phyloP scores from a whole-genome alignment of 2,113 vertebrate genomes.

The Numida meleagris region DNA sequence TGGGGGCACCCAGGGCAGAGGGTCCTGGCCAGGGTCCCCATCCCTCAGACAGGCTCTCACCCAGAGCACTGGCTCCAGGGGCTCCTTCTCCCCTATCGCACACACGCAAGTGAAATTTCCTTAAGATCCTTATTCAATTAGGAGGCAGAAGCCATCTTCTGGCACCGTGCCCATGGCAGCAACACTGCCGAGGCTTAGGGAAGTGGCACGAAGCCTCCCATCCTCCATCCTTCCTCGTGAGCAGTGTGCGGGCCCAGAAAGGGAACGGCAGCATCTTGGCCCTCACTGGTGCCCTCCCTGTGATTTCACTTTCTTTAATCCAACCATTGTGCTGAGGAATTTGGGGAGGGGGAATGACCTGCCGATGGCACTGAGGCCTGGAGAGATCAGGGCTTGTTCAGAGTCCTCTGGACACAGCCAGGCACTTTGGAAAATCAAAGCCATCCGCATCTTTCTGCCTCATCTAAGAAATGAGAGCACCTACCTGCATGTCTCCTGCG shows the following conservation, averaged over 20 bases:
- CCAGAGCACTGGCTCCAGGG: background rate
- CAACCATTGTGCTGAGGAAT: background rate
- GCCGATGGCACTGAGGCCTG: background rate
- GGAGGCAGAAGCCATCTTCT: slow-evolving; percentile 59
- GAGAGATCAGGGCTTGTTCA: background rate
- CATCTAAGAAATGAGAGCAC: slow-evolving; percentile 19
- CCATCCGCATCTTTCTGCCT: slow-evolving; percentile 23
- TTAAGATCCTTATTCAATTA: slow-evolving; percentile 62
- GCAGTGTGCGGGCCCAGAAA: accelerated
- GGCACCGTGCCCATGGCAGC: slow-evolving; percentile 3
- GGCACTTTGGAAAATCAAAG: background rate
- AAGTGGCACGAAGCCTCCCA: background rate
- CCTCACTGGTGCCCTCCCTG: accelerated
- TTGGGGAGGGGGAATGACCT: background rate
- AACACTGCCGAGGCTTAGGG: background rate
- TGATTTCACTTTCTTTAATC: background rate
- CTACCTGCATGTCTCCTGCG: slow-evolving; percentile 16
- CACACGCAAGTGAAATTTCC: slow-evolving; percentile 24
- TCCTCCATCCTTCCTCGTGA: background rate
- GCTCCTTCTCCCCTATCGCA: background rate
- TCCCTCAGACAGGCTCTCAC: background rate
- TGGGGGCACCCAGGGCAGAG: background rate
- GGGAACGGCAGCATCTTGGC: accelerated
- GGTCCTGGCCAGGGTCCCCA: background rate
- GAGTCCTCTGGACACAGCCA: background rate